Base-by-base conservation (phyloP, 2,888 invertebrate genomes). In the Girardia tigrina region DNA sequence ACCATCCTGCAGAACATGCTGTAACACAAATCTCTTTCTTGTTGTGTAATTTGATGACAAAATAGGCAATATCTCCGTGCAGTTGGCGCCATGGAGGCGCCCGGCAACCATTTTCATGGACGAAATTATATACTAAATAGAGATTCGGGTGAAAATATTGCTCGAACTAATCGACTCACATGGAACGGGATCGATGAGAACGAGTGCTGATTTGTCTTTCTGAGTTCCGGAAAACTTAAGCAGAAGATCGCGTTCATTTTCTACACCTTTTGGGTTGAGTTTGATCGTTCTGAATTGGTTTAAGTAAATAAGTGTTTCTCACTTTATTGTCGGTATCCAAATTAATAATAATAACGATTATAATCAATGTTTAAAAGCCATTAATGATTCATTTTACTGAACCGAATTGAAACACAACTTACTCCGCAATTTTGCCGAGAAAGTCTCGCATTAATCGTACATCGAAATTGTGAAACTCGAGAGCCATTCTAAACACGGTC, bases 1-100 rank as follows among this genome's bases (percentile, higher is more conserved):
- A 83, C 78, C 81, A 84, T n/a, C 84, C 84, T 75, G 80, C 80
- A 2, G 82, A 82, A 77, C 81, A 82, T 27, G 83, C 84, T 42
- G 83, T 83, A 75, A 84, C 78, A 77, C 79, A 83, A 26, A 84
- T 28, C 1, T 71, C 42, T n/a, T 79, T 79, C 0, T 74, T 72
- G 75, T 83, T 83, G 78, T 81, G 81, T 6, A 81, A 80, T 70
- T 80, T 81, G 23, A 80, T 81, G 26, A 79, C 79, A 14, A 84
- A 78, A 78, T 83, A 84, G 75, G 81, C 80, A 74, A 84, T 83
- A 76, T 84, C 84, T 26, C 84, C 84, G 77, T 82, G 80, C 12
- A 83, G 77, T 77, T 84, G 83, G 74, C 84, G 78, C 81, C 81
- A 81, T 28, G 82, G 81, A 20, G 81, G 82, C 1, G 84, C 82